These are phyloP conservation scores for Zaprionus vittiger DNA, from an alignment of 1,140 invertebrate species.

Conservation along the genomic window DNA sequence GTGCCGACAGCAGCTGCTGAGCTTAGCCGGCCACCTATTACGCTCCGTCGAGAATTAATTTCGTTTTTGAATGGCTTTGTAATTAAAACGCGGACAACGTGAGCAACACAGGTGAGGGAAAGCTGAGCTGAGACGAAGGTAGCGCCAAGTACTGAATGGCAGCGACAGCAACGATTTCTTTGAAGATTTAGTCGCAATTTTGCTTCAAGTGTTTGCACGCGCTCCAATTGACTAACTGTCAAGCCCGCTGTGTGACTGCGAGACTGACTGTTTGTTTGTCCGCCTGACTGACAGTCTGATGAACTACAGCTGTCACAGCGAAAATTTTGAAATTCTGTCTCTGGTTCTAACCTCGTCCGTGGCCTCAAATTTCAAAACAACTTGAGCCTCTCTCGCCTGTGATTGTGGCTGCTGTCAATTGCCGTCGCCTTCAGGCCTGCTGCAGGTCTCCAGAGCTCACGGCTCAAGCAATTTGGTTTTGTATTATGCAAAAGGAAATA, in stretches of 20 bases:
- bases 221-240: constrained; percentile 57
- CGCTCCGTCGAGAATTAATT: constrained; percentile 55
- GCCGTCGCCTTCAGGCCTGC: constrained; percentile 27
- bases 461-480: constrained; percentile 52
- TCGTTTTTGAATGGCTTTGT: constrained; percentile 62
- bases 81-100: constrained; percentile 68
- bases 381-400: constrained; percentile 16
- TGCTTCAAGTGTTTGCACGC: constrained; percentile 38
- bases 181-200: constrained; percentile 40
- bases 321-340: constrained; percentile 21
- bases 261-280: background rate
- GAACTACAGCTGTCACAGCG: constrained; percentile 57
- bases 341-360: background rate
- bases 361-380: constrained; percentile 61
- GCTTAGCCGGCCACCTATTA: constrained; percentile 39
- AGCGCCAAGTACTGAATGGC: background rate
- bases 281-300: constrained; percentile 40
- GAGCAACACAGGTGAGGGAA: background rate
- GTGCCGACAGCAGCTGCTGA: constrained; percentile 63
- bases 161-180: background rate
- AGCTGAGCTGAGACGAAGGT: background rate
- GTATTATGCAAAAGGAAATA: constrained; percentile 52
- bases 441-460: constrained; percentile 28
- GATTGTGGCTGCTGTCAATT: constrained; percentile 45
- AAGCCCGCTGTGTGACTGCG: constrained; percentile 11